These are phyloP conservation scores for Spea multiplicata DNA, from an alignment of 2,113 vertebrate species.

Conservation along the genomic window DNA sequence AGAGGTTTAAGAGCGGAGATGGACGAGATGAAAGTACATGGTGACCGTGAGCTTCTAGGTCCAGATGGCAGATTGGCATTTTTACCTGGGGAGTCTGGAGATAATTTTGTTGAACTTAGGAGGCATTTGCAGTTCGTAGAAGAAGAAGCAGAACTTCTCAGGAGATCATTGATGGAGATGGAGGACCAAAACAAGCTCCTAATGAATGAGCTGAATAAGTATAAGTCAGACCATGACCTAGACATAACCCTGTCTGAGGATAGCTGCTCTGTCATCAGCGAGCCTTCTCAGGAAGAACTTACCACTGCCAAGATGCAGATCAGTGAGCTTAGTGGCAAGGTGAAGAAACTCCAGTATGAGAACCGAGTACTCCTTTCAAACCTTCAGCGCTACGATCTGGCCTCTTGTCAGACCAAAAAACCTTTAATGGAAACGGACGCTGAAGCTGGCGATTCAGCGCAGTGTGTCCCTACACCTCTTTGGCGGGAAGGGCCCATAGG, in stretches of 20 bases:
- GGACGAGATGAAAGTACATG: slow-evolving; percentile 87
- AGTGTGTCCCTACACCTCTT: slow-evolving; percentile 77
- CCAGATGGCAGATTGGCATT: slow-evolving; percentile 64
- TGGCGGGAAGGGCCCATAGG: slow-evolving; percentile 66
- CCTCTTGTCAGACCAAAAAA: slow-evolving; percentile 79
- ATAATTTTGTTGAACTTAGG: slow-evolving; percentile 86
- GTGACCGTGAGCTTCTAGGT: slow-evolving; percentile 62
- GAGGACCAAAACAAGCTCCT: slow-evolving; percentile 98
- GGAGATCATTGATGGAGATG: slow-evolving; percentile 88
- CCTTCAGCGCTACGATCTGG: slow-evolving; percentile 91
- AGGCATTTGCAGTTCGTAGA: slow-evolving; percentile 97
- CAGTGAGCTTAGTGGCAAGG: slow-evolving; percentile 87
- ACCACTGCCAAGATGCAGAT: slow-evolving; percentile 85
- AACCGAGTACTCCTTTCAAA: slow-evolving; percentile 95
- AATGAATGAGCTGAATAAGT: slow-evolving; percentile 89
- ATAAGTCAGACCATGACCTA: slow-evolving; percentile 83
- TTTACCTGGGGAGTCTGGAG: slow-evolving; percentile 70
- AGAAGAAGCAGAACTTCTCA: slow-evolving; percentile 93
- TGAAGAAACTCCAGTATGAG: slow-evolving; percentile 98
- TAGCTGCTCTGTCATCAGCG: slow-evolving; percentile 79
- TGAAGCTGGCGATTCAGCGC: slow-evolving; percentile 85
- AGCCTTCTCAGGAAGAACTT: slow-evolving; percentile 87
- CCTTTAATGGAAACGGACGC: slow-evolving; percentile 86
- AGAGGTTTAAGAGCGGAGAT: slow-evolving; percentile 91
- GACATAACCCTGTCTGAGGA: slow-evolving; percentile 73